phyloP scores from a whole-genome alignment of 2,888 invertebrate genomes.

The Standfussiana lucernea region DNA sequence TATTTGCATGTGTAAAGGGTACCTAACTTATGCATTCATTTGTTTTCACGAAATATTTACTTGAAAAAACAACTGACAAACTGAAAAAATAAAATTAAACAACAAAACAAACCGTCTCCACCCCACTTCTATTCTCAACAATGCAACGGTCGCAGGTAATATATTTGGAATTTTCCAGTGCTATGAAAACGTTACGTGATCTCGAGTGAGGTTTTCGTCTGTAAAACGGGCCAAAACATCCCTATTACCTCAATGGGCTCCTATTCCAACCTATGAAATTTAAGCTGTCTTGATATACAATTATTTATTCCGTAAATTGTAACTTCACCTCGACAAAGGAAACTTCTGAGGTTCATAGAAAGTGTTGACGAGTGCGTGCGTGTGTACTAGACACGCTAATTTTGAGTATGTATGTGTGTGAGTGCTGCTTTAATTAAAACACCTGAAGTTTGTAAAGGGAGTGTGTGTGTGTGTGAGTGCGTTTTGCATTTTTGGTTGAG shows the following conservation, averaged over 20 bases:
- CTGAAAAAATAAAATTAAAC: slow-evolving; percentile 43
- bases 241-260: slow-evolving; percentile 72
- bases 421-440: slow-evolving; percentile 58
- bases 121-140: slow-evolving; percentile 72
- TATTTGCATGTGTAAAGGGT: no score
- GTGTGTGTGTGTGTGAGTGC: slow-evolving; percentile 48
- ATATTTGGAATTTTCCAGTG: slow-evolving; percentile 83
- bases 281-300: slow-evolving; percentile 63
- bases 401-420: slow-evolving; percentile 29
- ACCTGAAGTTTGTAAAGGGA: slow-evolving; percentile 45
- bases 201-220: slow-evolving; percentile 75
- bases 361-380: slow-evolving; percentile 42
- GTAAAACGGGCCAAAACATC: slow-evolving; percentile 75
- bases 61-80: background rate
- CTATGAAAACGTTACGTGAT: slow-evolving; percentile 87
- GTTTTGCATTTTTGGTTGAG: slow-evolving; percentile 55
- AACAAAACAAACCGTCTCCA: slow-evolving; percentile 63
- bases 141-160: slow-evolving; percentile 80
- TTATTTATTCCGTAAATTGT: slow-evolving; percentile 46
- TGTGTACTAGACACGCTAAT: slow-evolving; percentile 30
- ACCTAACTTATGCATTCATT: background rate
- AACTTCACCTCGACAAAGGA: slow-evolving; percentile 56
- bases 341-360: slow-evolving; percentile 63
- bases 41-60: background rate
- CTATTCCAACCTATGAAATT: slow-evolving; percentile 61